These are phyloP conservation scores for Neelides sp. DNA, from an alignment of 1,140 invertebrate species.

Conservation along the genomic window DNA sequence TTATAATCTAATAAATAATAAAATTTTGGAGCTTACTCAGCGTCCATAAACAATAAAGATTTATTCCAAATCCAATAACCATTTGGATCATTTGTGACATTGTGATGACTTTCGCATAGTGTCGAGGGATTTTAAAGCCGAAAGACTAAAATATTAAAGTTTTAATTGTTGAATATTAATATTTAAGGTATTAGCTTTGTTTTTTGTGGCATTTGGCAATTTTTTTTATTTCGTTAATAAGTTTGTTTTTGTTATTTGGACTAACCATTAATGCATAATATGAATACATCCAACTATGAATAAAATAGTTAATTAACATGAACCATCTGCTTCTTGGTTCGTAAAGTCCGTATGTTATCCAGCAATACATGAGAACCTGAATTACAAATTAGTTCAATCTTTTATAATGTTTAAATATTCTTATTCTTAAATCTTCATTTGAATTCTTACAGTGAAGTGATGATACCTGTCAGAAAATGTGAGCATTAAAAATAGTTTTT, in stretches of 20 bases:
- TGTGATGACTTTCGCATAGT: slow-evolving; percentile 6
- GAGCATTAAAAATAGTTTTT: background rate
- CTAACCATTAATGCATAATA: slow-evolving; percentile 14
- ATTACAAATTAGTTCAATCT: slow-evolving; percentile 10
- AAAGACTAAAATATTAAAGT: slow-evolving; percentile 4
- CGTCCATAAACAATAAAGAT: slow-evolving; percentile 7
- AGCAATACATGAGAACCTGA: slow-evolving; percentile 17
- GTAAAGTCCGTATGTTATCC: slow-evolving; percentile 7
- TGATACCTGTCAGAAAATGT: slow-evolving; percentile 15
- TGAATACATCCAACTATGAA: slow-evolving; percentile 10
- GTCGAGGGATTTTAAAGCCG: slow-evolving; percentile 6
- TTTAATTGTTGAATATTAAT: background rate
- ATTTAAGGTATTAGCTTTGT: background rate
- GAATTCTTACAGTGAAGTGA: slow-evolving; percentile 9
- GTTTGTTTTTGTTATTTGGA: background rate
- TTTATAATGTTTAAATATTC: no score
- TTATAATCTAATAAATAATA: no score
- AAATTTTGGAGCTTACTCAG: slow-evolving; percentile 8
- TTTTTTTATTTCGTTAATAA: background rate
- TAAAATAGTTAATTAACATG: background rate
- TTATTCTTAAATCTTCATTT: slow-evolving; percentile 12
- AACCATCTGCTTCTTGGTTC: background rate
- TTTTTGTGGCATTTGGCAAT: background rate
- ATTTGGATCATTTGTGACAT: slow-evolving; percentile 11
- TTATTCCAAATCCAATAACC: slow-evolving; percentile 8